Percentiles rank a stretch among this genome's conserved stretches.
Evolutionary conservation across 2,797 vertebrate genomes (phyloP).

Genomic region (Hydrophis major): DNA sequence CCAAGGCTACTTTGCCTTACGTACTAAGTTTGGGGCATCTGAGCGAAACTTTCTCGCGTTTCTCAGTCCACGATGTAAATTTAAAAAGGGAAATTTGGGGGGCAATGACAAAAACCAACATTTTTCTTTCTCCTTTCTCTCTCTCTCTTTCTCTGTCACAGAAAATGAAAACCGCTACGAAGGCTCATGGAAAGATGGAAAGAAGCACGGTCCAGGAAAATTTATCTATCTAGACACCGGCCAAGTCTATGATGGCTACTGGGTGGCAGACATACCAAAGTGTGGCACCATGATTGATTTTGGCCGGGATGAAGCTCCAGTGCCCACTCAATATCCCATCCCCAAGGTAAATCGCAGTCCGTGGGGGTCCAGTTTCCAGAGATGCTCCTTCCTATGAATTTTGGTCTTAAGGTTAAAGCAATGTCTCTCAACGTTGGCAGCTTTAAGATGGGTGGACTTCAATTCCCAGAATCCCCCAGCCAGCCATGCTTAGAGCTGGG

Average conservation of each 20-base stretch:
- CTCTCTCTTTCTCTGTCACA: constrained; percentile 42
- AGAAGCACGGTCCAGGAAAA: constrained; percentile 82
- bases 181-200: constrained; percentile 84
- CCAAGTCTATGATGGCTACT: constrained; percentile 85
- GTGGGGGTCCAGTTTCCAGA: accelerated
- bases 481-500: background rate
- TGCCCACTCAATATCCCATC: constrained; percentile 78
- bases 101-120: too few species aligned
- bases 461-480: background rate
- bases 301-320: constrained; percentile 70
- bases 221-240: constrained; percentile 81
- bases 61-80: background rate
- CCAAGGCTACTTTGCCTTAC: background rate
- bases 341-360: constrained; percentile 77
- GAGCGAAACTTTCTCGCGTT: background rate
- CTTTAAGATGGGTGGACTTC: background rate
- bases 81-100: background rate
- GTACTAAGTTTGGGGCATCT: background rate
- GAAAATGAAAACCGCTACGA: constrained; percentile 86
- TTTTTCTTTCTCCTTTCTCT: background rate
- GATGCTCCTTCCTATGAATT: too few species aligned
- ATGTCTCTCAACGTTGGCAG: background rate
- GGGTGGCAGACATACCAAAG: constrained; percentile 82
- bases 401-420: background rate
- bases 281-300: constrained; percentile 84